Base-by-base conservation (phyloP, 2,888 invertebrate genomes). In the Andrena haemorrhoa region DNA sequence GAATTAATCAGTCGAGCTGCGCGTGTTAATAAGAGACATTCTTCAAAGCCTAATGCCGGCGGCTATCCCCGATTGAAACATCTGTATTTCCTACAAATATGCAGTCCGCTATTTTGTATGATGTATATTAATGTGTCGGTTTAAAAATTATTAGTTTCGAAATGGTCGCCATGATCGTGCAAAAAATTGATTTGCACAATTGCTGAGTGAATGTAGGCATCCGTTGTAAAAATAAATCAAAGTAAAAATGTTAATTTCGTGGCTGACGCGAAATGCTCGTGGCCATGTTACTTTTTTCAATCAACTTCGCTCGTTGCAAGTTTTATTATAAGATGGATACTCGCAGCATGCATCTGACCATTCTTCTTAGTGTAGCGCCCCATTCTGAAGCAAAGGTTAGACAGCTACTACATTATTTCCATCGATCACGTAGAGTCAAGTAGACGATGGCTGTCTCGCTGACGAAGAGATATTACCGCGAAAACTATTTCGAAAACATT, bases 381-480 rank as follows among this genome's bases (percentile, higher is more conserved):
- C 69, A 70, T 79, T 79, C 70, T 70, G 66, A 76, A 75, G 72
- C 66, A 72, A 76, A 81, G 74, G 76, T 83, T 75, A 75, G 78
- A 77, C 77, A 73, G 79, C 79, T 78, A 80, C 85, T 83, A 77
- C 79, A 74, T 88, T 88, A 79, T 79, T 83, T 89, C 85, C 86
- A 89, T 89, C 88, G 84, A 86, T 89, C 87, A 89, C 78, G 72
- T 66, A 78, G 79, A 79, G 85, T 73, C 83, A 75, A 84, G 83
- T 78, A 81, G 72, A 68, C 78, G 80, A 80, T 75, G 75, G 35
- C 80, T 60, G 70, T 58, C 60, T 35, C 58, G 51, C 49, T 79
- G 77, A 84, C 82, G 80, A 82, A 86, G 84, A 86, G 73, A 74
- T 78, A 84, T 84, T 73, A 71, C 73, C 23, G 33, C 58, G 47